These are phyloP conservation scores for Gila orcuttii DNA, from an alignment of 2,113 vertebrate genomes.

Conservation along the genomic window DNA sequence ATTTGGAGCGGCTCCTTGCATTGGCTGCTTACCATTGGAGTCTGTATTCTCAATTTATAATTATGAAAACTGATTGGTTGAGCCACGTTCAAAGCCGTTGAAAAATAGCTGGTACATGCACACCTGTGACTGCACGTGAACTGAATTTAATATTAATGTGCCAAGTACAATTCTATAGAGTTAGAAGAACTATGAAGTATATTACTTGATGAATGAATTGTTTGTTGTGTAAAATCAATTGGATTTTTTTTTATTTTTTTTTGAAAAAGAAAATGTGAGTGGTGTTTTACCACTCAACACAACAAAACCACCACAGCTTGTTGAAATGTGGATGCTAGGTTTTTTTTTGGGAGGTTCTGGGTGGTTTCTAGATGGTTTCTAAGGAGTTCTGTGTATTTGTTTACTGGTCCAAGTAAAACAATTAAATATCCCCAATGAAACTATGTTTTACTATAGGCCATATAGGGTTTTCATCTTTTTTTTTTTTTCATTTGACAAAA, in stretches of 20 bases:
- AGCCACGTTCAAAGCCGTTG: background rate
- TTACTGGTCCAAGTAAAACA: background rate
- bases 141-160: background rate
- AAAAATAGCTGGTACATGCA: background rate
- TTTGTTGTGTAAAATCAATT: no score
- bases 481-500: background rate
- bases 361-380: background rate
- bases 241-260: no score
- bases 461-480: background rate
- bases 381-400: background rate
- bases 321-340: no score
- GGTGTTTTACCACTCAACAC: no score
- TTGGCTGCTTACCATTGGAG: conserved; percentile 6
- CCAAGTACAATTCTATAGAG: background rate
- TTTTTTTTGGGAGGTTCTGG: no score
- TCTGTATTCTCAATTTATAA: background rate
- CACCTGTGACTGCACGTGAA: background rate
- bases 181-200: background rate
- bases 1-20: conserved; percentile 5
- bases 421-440: background rate
- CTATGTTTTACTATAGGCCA: background rate
- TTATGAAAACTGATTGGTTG: conserved; percentile 23
- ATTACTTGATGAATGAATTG: background rate
- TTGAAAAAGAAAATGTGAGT: no score
- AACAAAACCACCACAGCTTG: no score